These are phyloP conservation scores for Zaprionus davidi DNA, from an alignment of 1,140 invertebrate species.

Conservation along the genomic window DNA sequence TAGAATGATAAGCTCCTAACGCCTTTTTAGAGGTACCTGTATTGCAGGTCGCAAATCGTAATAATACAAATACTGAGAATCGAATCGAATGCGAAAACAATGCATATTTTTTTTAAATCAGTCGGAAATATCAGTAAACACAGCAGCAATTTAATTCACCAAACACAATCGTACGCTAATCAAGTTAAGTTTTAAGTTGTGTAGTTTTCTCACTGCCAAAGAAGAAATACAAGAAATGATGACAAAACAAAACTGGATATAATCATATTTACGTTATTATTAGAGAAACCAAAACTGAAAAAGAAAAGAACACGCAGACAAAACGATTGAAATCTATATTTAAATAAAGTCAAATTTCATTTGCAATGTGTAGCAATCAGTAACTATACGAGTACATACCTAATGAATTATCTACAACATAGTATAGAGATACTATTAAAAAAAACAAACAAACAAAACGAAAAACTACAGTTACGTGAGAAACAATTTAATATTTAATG, in stretches of 20 bases:
- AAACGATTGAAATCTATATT: slow-evolving; percentile 1
- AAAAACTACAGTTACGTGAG: slow-evolving; percentile 41
- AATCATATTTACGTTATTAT: slow-evolving; percentile 28
- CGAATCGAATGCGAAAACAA: slow-evolving; percentile 17
- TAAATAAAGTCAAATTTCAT: slow-evolving; percentile 58
- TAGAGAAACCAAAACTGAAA: slow-evolving; percentile 23
- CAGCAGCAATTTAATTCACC: slow-evolving; percentile 23
- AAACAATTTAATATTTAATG: slow-evolving; percentile 42
- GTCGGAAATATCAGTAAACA: not conserved
- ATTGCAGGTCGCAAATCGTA: slow-evolving; percentile 44
- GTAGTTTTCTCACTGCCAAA: slow-evolving; percentile 78
- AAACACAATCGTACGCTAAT: slow-evolving; percentile 37
- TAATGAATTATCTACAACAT: slow-evolving; percentile 61
- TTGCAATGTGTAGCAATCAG: slow-evolving; percentile 79
- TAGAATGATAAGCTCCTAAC: slow-evolving; percentile 33
- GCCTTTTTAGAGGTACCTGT: slow-evolving; percentile 77
- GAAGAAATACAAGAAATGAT: slow-evolving; percentile 41
- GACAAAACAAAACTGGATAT: slow-evolving; percentile 2
- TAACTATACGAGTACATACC: slow-evolving; percentile 58
- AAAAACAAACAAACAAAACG: slow-evolving; percentile 28
- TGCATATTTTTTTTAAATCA: not conserved
- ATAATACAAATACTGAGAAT: slow-evolving; percentile 20
- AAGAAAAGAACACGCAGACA: not conserved
- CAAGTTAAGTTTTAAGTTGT: slow-evolving; percentile 51
- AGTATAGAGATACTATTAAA: slow-evolving; percentile 41